These are phyloP conservation scores for Tarsius wallacei DNA, from an alignment of 2,797 vertebrate species.

Conservation along the genomic window DNA sequence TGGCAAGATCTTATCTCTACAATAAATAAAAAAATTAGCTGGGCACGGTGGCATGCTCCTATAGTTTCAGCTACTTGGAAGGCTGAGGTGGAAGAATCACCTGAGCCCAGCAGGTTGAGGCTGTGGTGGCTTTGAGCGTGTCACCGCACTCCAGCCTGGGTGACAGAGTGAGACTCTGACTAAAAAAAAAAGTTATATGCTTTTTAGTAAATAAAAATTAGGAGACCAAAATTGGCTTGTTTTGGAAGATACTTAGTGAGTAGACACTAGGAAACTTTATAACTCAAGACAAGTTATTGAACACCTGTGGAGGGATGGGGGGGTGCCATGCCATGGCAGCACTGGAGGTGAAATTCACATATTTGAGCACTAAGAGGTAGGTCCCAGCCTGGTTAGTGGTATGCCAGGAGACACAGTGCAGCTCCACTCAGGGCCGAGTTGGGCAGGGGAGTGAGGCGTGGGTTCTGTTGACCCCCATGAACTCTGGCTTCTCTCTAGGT, in stretches of 20 bases:
- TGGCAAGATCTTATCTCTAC: too few relatives aligned
- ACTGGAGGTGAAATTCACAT: background rate
- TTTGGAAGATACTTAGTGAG: background rate
- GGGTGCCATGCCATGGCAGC: background rate
- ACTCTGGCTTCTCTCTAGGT: background rate
- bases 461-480: accelerated
- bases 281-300: background rate
- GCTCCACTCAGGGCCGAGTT: too few relatives aligned
- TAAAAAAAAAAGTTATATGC: background rate
- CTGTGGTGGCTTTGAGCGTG: too few relatives aligned
- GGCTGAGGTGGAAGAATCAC: too few relatives aligned
- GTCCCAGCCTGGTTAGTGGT: background rate
- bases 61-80: too few relatives aligned
- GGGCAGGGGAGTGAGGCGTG: accelerated
- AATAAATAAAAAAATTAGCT: too few relatives aligned
- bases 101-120: too few relatives aligned
- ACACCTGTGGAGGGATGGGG: background rate
- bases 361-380: background rate
- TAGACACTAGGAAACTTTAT: background rate
- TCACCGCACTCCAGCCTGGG: too few relatives aligned
- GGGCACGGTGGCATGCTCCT: too few relatives aligned
- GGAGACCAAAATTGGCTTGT: background rate
- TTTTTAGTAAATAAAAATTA: slow-evolving; percentile 26
- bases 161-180: background rate
- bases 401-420: background rate